Base-by-base conservation (phyloP, 2,888 invertebrate genomes). In the Muschampia plurimacula region DNA sequence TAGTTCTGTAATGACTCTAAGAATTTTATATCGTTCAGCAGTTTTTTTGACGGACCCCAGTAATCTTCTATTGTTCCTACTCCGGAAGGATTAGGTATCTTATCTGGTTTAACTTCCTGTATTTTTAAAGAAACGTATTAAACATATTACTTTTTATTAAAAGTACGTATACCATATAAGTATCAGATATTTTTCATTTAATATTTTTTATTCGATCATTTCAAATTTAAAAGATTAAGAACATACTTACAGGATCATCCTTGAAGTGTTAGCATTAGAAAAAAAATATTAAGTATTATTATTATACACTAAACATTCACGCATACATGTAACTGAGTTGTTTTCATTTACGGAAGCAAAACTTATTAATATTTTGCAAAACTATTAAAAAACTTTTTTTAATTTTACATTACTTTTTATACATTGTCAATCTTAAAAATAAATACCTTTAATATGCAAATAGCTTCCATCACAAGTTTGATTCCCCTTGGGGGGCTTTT, bases 401-500 rank as follows among this genome's bases (percentile, higher is more conserved):
- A 22, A 22, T 22, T 22, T 22, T 22, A 22, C 22, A 0, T 22
- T 22, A 22, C 22, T 22, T 22, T 22, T 22, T 22, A 22, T 22
- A 22, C 22, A 22, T 22, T 22, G 22, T 22, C 22, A 1, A 22
- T 22, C 22, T 22, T 22, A 22, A 22, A 10, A 49, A 5, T 13
- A 10, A 52, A 12, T 89, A 96, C 97, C 95, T 98, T 97, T 76
- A 99, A 95, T 81, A 99, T 98, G 85, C 99, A 99, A 76, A 99
- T 96, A 63, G 98, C 98, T 90, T 99, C 99, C 98, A 99, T 98
- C 3, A 99, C 97, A 36, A 98, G 93, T 82, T 97, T 97, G 8
- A 99, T 97, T 28, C 97, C 97, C 78, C 96, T 95, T 0, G 99
- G 99, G 0, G 99, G 99, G 93, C 97, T 98, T 93, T 98, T 99